phyloP scores from a whole-genome alignment of 2,113 vertebrate species.

The Orientallactaga bullata region DNA sequence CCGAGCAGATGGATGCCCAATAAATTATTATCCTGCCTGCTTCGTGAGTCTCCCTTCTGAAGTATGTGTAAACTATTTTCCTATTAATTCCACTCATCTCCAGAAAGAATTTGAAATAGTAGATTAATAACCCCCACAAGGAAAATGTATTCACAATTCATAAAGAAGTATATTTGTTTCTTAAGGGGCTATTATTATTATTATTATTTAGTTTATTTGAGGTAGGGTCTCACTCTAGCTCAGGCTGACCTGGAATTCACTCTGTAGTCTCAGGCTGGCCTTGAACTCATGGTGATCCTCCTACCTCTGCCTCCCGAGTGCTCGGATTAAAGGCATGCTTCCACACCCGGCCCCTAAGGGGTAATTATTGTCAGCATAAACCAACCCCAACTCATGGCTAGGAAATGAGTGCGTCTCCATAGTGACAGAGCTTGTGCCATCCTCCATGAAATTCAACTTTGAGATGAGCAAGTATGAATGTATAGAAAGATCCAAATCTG shows the following conservation, averaged over 20 bases:
- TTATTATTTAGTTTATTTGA: too few relatives aligned
- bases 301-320: too few relatives aligned
- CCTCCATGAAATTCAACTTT: neutral
- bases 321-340: too few relatives aligned
- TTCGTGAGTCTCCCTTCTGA: neutral
- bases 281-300: too few relatives aligned
- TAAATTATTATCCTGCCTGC: neutral
- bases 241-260: too few relatives aligned
- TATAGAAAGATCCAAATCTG: constrained; percentile 5
- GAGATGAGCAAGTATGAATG: neutral
- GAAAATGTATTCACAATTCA: neutral
- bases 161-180: constrained; percentile 8
- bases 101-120: constrained; percentile 22
- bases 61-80: neutral
- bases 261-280: too few relatives aligned
- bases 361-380: neutral
- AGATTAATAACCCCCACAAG: neutral
- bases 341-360: neutral
- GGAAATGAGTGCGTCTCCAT: constrained; percentile 19
- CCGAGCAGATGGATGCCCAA: neutral
- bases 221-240: too few relatives aligned
- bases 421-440: neutral
- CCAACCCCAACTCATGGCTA: neutral
- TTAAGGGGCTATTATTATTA: neutral
- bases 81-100: neutral